Conservation (phyloP, 2,888 invertebrate species). For the Lamellibrachia columna region DNA sequence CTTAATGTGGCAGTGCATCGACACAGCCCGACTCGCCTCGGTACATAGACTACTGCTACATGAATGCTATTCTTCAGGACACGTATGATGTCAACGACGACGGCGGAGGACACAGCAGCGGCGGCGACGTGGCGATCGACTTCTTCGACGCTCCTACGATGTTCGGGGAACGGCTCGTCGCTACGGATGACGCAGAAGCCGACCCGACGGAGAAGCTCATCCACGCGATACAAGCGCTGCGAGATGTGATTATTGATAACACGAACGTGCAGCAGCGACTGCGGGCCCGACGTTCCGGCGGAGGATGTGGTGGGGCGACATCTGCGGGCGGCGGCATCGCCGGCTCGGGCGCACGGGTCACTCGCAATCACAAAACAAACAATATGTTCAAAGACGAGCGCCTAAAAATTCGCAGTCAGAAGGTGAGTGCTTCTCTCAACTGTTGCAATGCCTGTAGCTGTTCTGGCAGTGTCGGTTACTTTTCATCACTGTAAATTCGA, state of each 20-base stretch:
- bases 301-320: constrained; percentile 25
- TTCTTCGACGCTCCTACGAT: neutral
- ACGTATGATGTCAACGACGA: constrained; percentile 16
- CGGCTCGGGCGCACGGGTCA: constrained; percentile 27
- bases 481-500: neutral
- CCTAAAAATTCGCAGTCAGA: constrained; percentile 40
- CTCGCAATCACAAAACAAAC: constrained; percentile 26
- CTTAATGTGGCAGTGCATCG: constrained; percentile 16
- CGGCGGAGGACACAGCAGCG: neutral
- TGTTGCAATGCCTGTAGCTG: neutral
- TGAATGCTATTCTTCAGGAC: constrained; percentile 16
- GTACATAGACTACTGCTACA: neutral
- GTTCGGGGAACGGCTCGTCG: neutral
- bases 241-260: constrained; percentile 45
- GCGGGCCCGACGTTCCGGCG: constrained; percentile 28
- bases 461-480: neutral
- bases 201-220: constrained; percentile 40
- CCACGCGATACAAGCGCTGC: constrained; percentile 44
- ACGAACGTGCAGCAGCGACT: constrained; percentile 38
- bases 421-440: constrained; percentile 32
- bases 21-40: neutral
- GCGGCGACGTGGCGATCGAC: constrained; percentile 4
- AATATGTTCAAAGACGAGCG: constrained; percentile 38
- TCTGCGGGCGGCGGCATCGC: neutral
- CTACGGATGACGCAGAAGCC: neutral